Evolutionary conservation across 2,797 vertebrate genomes (phyloP), one percentile per base, ranked within the genome.

Genomic region (Peromyscus nudipes): DNA sequence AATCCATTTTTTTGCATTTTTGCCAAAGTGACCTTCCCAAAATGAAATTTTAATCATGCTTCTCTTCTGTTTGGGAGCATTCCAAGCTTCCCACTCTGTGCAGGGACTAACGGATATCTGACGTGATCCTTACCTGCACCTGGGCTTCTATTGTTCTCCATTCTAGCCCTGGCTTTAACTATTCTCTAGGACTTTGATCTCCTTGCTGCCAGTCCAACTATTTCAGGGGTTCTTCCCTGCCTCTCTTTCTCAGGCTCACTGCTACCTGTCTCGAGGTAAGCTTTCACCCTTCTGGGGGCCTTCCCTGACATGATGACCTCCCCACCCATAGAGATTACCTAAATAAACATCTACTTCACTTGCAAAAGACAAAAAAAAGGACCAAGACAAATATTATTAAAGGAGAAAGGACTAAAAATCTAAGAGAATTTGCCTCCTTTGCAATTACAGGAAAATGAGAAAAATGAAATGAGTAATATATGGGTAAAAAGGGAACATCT

Each of bases 31-130:
- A 76, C 91, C 37, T 65, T 96, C 95, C 16, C n/a, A 75, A 97
- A 97, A 83, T 71, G 29, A 94, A 95, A 83, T 4, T 81, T 96
- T 93, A 89, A 76, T 94, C 37, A 84, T 62, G 75, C 57, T 64
- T 80, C 23, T 94, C 69, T 17, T 95, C 25, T 75, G 29, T 52
- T 92, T 96, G 75, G 71, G 88, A 94, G 21, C 34, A 89, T 49
- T 57, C n/a, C 69, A 91, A 60, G 60, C 67, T 69, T 92, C 62
- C 37, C 64, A 7, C 10, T 6, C 9, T 65, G 23, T 60, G 52
- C 60, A 77, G 91, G 91, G 86, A 94, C 75, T 92, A 40, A 67
- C 29, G 52, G 62, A 52, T 77, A 65, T 62, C 37, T 29, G 49
- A 64, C 27, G 27, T 40, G 52, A 29, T 4, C 12, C 34, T 69